Evolutionary conservation across 2,113 vertebrate genomes (phyloP), one percentile per base, ranked within the genome.

Genomic region (Lepidothrix coronata): DNA sequence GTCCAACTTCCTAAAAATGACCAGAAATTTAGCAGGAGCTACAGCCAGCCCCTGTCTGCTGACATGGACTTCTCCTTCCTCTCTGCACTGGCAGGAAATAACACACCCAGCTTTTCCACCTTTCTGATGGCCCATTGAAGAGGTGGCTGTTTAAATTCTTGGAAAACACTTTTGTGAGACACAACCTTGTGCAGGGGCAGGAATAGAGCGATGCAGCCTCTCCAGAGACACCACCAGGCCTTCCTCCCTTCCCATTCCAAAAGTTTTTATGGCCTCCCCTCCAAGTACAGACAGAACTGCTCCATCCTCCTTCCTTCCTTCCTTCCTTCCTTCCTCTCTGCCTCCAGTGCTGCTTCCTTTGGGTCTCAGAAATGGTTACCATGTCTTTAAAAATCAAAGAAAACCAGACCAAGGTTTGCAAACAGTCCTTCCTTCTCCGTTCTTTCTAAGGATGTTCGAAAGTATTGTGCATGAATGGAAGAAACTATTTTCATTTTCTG

Each of bases 311-410:
- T 79, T 77, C 85, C 80, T 89, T 94, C 85, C 90, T 93, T 94
- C 85, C 90, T 93, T 70, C 82, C 68, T n/a, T 94, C 82, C 88
- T 93, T 71, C 83, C 68, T 35, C 89, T 71, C 44, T 51, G 77
- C 82, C 48, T 85, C 73, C 70, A 35, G 39, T 58, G 49, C 35
- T 28, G 55, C 58, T 93, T 89, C 88, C 93, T 75, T 80, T 41
- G 28, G 51, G 49, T 66, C 37, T 74, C 62, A 87, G 3, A 89
- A 87, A 76, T 27, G 22, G 54, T 57, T 30, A 43, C 17, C 23
- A 25, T 14, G 33, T 11, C 75, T 78, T 77, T 28, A 68, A 75
- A 76, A 83, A 52, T 1, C 22, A 67, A 52, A 31, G 14, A 52
- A 49, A 25, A 35, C 6, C 11, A 59, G 30, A 27, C 39, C 70